Evolutionary conservation across 2,797 vertebrate genomes (phyloP).

Genomic region (Nannoperca australis): DNA sequence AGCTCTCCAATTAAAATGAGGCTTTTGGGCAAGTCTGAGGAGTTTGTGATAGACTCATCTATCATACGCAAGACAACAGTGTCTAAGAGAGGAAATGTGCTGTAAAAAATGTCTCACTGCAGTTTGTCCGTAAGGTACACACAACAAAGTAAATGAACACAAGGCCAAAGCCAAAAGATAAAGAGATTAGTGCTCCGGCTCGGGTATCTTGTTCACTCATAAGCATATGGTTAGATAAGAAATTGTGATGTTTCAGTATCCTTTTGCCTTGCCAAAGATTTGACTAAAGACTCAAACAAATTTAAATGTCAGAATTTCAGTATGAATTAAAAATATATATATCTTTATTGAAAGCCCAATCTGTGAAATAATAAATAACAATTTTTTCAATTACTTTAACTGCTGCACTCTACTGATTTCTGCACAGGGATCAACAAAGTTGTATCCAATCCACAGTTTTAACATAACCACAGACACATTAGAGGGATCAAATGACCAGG

Average conservation of each 20-base stretch:
- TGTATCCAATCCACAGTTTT: constrained; percentile 6
- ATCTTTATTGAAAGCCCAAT: neutral
- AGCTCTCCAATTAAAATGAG: constrained; percentile 70
- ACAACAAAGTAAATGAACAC: constrained; percentile 13
- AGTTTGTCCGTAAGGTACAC: constrained; percentile 32
- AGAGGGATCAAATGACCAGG: constrained; percentile 59
- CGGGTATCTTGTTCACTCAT: neutral
- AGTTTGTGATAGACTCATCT: constrained; percentile 62
- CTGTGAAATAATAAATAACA: neutral
- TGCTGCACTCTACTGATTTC: neutral
- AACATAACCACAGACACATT: constrained; percentile 13
- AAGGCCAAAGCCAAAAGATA: constrained; percentile 19
- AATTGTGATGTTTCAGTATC: neutral
- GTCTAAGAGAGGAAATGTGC: constrained; percentile 43
- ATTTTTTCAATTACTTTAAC: neutral
- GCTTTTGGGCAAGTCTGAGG: constrained; percentile 55
- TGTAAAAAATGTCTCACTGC: constrained; percentile 33
- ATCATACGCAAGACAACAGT: constrained; percentile 61
- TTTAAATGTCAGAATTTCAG: neutral
- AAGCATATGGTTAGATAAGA: neutral
- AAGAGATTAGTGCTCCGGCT: neutral
- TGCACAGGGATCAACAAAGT: neutral
- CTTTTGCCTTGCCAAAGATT: neutral
- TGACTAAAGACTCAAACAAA: neutral
- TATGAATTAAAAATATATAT: neutral